Base-by-base conservation (phyloP, 2,113 vertebrate genomes). In the Falcunculus frontatus region DNA sequence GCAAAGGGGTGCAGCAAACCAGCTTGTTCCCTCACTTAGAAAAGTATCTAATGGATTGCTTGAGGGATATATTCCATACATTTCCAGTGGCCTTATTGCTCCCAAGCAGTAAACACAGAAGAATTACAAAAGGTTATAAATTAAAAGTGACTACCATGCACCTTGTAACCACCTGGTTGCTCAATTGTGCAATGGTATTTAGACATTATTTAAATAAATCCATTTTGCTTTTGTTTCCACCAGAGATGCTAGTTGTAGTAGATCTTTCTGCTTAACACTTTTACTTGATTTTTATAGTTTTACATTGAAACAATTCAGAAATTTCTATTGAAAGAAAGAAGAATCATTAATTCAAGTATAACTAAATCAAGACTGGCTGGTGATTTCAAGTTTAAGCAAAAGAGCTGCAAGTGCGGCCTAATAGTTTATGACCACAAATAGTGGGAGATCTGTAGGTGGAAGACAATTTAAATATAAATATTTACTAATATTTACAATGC, bases 111-210 rank as follows among this genome's bases (percentile, higher is more conserved):
- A 87, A 46, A 50, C 63, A 37, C 8, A 16, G 53, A 42, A 47
- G 47, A 63, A 56, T 86, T 96, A 87, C 47, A 26, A 94, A 85
- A 87, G 49, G 32, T 91, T 91, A 84, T 92, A 88, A 90, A 55
- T 90, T 92, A 37, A 18, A 73, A 76, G 33, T 47, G n/a, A 83
- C n/a, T 84, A 94, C 84, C 69, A 81, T 33, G n/a, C 62, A 69
- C 46, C 56, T 47, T 52, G 35, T 9, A 88, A 35, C 14, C 55
- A 56, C 67, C 59, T 77, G 59, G 42, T 23, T 84, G 50, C 59
- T 91, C 64, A 72, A 4, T 70, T 25, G 65, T 89, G 30, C 50
- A 86, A n/a, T 20, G 53, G 15, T 33, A 63, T 13, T n/a, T 65
- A 42, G 42, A 30, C 13, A 23, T 60, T 49, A 26, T 62, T 78